A percentile compares a stretch with the other conserved stretches of the same genome.
Evolutionary conservation across 2,113 vertebrate species (phyloP).

Genomic region (Rissa tridactyla): DNA sequence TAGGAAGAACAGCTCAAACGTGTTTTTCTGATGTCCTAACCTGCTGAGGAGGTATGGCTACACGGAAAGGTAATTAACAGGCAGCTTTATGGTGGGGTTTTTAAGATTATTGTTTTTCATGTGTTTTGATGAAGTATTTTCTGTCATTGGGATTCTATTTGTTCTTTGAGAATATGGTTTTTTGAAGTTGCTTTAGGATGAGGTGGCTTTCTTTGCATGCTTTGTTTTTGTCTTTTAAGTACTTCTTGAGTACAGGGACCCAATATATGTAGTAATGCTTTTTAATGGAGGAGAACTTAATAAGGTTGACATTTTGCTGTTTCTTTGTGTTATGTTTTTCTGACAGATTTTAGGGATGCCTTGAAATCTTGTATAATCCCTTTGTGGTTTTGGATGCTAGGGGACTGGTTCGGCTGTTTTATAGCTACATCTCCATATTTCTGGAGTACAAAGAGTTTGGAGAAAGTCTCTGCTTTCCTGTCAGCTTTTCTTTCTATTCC

Average conservation of each 20-base stretch:
- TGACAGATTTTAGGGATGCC: not conserved
- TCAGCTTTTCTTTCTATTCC: not conserved
- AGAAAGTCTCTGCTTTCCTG: not conserved
- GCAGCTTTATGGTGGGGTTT: not conserved
- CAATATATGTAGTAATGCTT: rapidly evolving
- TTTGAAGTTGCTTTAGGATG: not conserved
- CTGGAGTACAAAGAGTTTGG: not conserved
- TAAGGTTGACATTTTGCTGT: not conserved
- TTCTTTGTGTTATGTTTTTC: not conserved
- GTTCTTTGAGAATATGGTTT: not conserved
- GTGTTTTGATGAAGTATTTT: not conserved
- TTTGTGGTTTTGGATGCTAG: not conserved
- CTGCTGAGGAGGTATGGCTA: not conserved
- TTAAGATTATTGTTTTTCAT: not conserved
- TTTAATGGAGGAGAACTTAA: not conserved
- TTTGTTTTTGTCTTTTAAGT: not conserved
- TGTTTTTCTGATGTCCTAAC: not conserved
- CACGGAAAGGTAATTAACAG: not conserved
- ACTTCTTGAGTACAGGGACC: not conserved
- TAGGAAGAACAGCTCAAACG: not conserved
- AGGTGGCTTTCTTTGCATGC: not conserved
- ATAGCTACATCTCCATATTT: not conserved
- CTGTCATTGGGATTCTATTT: not conserved
- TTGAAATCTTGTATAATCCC: not conserved
- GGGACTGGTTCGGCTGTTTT: not conserved